Base-by-base conservation (phyloP, 2,113 vertebrate species). In the Triplophysa siluroides region DNA sequence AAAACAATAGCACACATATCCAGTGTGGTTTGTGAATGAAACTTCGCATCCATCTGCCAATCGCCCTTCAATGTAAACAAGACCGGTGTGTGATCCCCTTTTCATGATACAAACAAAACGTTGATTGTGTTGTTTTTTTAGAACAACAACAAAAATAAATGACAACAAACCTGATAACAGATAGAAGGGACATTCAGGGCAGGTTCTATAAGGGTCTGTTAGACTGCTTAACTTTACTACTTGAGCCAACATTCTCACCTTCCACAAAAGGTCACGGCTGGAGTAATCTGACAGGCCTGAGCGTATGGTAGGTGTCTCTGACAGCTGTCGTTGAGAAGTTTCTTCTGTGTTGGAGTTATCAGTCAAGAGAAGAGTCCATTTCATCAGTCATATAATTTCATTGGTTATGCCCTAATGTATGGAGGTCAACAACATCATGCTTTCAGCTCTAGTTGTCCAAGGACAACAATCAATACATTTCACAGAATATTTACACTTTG, bases 361-460 rank as follows among this genome's bases (percentile, higher is more conserved):
- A 76, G 38, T 83, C 66, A 83, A 65, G 67, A 62, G 83, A 81
- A 67, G 65, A 71, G 45, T 81, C 65, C 18, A 60, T 63, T 81
- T 81, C 81, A 83, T 82, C 81, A 79, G 76, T 80, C 75, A 81
- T 68, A 82, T 77, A 33, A 75, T 79, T 54, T 62, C 62, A 86
- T 85, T 76, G 82, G 84, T 84, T 77, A 29, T 77, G 76, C 62
- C 79, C 38, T 23, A 64, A 65, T 43, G 23, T 77, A 63, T 67
- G 69, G 74, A 81, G 80, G 83, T 85, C 84, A 81, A 58, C 74
- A 65, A 21, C 78, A 58, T 65, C 76, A 69, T 79, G 77, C 70
- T 13, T 77, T 77, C 60, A 71, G 67, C 61, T 21, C 61, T 8
- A 64, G 79, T 68, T 78, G 81, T 80, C 52, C 68, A 70, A 41